phyloP scores from a whole-genome alignment of 2,797 vertebrate genomes.

The Pyrocephalus nanus region DNA sequence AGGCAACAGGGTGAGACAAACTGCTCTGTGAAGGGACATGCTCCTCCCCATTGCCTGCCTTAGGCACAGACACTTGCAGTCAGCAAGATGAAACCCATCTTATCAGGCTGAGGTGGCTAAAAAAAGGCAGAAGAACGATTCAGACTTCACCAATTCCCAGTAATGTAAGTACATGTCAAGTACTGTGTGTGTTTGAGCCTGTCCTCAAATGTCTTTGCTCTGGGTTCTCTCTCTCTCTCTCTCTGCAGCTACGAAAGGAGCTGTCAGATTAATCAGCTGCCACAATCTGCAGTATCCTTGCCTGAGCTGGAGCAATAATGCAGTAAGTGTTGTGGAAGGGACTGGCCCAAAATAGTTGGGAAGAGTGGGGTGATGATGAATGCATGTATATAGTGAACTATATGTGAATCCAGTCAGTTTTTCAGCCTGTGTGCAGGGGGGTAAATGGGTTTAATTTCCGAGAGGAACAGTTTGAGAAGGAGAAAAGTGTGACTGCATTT shows the following conservation, averaged over 20 bases:
- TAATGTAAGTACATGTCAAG: background rate
- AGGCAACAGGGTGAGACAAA: background rate
- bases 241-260: background rate
- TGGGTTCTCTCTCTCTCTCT: background rate
- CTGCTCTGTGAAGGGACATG: background rate
- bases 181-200: background rate
- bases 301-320: background rate
- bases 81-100: background rate
- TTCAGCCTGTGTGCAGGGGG: background rate
- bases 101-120: background rate
- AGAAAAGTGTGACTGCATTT: background rate
- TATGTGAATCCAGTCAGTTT: background rate
- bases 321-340: background rate
- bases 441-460: background rate
- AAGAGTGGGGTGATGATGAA: background rate
- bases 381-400: background rate
- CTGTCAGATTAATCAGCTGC: background rate
- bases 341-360: background rate
- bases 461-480: background rate
- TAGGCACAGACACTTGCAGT: background rate
- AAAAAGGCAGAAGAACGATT: background rate
- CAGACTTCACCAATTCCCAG: background rate
- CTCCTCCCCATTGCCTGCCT: background rate
- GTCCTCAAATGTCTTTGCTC: background rate
- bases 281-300: background rate